Evolutionary conservation across 2,888 invertebrate species (phyloP).

Genomic region (Blastobasis adustella): DNA sequence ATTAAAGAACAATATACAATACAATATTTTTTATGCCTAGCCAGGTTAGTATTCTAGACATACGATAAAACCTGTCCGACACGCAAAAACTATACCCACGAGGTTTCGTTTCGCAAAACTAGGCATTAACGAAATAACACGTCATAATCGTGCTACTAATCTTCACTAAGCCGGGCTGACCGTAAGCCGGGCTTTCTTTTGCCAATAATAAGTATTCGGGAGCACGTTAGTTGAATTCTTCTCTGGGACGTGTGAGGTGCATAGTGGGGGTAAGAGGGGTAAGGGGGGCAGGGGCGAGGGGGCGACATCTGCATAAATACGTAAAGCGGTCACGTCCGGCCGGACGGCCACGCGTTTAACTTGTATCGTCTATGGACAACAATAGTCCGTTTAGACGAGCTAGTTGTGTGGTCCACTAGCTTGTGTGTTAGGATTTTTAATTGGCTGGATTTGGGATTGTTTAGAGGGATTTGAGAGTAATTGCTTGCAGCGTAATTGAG

Average conservation of each 20-base stretch:
- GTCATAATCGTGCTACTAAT: background rate
- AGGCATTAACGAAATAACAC: no score
- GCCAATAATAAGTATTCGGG: conserved; percentile 44
- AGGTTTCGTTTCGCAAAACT: no score
- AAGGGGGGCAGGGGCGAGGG: conserved; percentile 18
- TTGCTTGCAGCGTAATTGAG: no score
- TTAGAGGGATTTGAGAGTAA: no score
- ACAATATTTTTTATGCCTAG: no score
- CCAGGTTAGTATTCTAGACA: no score
- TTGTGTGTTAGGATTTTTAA: no score
- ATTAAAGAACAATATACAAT: no score
- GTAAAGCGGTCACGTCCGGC: conserved; percentile 63
- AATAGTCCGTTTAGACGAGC: conserved; percentile 20
- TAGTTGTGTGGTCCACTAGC: conserved; percentile 5
- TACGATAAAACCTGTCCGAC: no score
- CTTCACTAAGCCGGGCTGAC: background rate
- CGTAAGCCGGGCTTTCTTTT: conserved; percentile 24
- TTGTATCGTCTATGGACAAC: conserved; percentile 43
- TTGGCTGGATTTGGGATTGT: no score
- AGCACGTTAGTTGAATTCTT: conserved; percentile 56
- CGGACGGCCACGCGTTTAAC: conserved; percentile 46
- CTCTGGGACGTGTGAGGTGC: conserved; percentile 21
- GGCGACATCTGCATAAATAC: conserved; percentile 62
- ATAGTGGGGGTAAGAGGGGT: conserved; percentile 11
- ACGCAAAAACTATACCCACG: no score